Percentiles rank a stretch among this genome's conserved stretches.
Conservation (phyloP, 2,797 vertebrate genomes). For the Staurois parvus region DNA sequence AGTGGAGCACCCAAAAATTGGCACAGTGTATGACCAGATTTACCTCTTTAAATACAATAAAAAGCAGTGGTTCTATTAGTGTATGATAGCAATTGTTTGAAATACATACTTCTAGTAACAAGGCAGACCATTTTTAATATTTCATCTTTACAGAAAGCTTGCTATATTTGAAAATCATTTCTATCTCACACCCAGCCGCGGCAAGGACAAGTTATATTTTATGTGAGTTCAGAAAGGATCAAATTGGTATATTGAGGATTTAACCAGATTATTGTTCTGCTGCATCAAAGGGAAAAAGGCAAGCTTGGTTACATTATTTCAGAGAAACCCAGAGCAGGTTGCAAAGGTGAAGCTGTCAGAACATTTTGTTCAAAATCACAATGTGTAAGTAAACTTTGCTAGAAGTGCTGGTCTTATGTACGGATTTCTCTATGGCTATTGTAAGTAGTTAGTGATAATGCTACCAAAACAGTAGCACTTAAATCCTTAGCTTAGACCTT, state of each 20-base stretch:
- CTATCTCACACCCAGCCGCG: not conserved
- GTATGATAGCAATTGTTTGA: not conserved
- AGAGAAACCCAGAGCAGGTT: not conserved
- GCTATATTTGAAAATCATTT: not conserved
- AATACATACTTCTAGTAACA: not conserved
- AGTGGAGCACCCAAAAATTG: too few species aligned
- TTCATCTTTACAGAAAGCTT: constrained; percentile 10
- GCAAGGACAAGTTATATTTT: constrained; percentile 39
- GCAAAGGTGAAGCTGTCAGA: constrained; percentile 30
- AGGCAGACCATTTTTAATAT: not conserved
- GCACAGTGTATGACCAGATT: too few species aligned
- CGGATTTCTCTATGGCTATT: not conserved
- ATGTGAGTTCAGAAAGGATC: constrained; percentile 20
- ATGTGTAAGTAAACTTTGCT: constrained; percentile 21
- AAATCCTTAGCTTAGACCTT: not conserved
- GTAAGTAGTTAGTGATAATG: not conserved
- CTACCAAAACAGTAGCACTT: not conserved
- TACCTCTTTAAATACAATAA: not conserved
- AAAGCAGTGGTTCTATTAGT: too few species aligned
- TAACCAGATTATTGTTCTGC: constrained; percentile 35
- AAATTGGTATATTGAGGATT: constrained; percentile 28
- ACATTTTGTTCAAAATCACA: constrained; percentile 18
- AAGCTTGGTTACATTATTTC: not conserved
- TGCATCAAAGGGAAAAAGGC: constrained; percentile 5
- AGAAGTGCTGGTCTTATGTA: not conserved